Percentiles rank a stretch among this genome's conserved stretches.
phyloP scores from a whole-genome alignment of 1,140 invertebrate species.

The Trachymyrmex cornetzi region DNA sequence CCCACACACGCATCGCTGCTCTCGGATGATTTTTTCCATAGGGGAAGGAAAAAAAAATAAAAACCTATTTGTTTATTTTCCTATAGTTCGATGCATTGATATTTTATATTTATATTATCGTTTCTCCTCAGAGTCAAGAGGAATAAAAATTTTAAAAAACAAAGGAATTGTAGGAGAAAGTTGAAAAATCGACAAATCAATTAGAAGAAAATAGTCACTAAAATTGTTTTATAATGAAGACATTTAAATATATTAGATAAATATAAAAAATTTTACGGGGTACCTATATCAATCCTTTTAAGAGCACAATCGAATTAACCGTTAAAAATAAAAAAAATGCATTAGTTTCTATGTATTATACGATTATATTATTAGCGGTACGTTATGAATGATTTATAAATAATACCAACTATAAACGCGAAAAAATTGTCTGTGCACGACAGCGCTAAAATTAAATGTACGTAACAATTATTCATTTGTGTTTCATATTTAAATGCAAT shows the following conservation, averaged over 20 bases:
- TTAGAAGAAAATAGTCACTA: not conserved
- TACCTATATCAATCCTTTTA: not conserved
- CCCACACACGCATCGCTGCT: not conserved
- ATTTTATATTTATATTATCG: slow-evolving; percentile 8
- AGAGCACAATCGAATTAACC: not conserved
- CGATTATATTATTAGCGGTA: not conserved
- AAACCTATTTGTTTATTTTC: slow-evolving; percentile 11
- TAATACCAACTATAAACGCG: not conserved
- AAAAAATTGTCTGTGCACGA: not conserved
- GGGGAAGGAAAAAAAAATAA: not conserved
- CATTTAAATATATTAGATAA: not conserved
- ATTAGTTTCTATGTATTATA: not conserved
- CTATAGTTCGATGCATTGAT: not conserved
- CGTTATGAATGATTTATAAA: not conserved
- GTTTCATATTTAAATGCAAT: slow-evolving; percentile 31
- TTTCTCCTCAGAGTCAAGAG: not conserved
- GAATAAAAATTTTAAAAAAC: not conserved
- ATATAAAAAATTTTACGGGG: not conserved
- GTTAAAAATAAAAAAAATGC: not conserved
- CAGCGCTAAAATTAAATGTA: slow-evolving; percentile 26
- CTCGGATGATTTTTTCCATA: not conserved
- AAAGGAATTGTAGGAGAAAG: not conserved
- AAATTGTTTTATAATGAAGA: not conserved
- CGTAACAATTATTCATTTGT: not conserved
- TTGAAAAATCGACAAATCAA: not conserved